A percentile compares a stretch with the other conserved stretches of the same genome.
Evolutionary conservation across 92 coral and sea anemone species (phyloP).

Genomic region (Epizoanthus rinbou): DNA sequence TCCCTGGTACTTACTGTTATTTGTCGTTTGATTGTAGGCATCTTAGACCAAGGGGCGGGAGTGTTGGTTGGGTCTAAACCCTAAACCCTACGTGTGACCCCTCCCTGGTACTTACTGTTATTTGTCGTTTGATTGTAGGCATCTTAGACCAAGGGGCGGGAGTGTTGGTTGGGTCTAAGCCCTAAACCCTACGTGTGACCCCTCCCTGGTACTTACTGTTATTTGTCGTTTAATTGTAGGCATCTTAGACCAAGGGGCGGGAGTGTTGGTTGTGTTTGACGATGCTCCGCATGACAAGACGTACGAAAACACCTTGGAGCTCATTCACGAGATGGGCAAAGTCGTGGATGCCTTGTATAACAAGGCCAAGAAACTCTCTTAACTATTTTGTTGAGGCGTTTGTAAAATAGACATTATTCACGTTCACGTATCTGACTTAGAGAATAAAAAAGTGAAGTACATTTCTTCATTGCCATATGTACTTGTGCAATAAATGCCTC

Average conservation of each 20-base stretch:
- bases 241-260: conserved; percentile 97
- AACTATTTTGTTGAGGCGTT: background rate
- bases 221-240: conserved; percentile 51
- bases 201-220: background rate
- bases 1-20: background rate
- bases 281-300: conserved; percentile 94
- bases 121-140: conserved; percentile 51
- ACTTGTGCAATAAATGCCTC: too few species aligned
- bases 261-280: conserved; percentile 92
- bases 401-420: conserved; percentile 13
- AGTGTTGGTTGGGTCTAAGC: conserved; percentile 85
- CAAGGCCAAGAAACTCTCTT: conserved; percentile 92
- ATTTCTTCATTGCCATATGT: too few species aligned
- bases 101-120: background rate
- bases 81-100: too few species aligned
- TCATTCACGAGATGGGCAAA: conserved; percentile 92
- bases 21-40: conserved; percentile 55
- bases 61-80: conserved; percentile 84
- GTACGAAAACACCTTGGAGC: conserved; percentile 89
- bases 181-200: too few species aligned
- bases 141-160: conserved; percentile 99
- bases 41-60: conserved; percentile 98
- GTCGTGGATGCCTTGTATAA: conserved; percentile 97
- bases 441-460: background rate
- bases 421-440: background rate